These are phyloP conservation scores for Anseranas semipalmata DNA, from an alignment of 2,113 vertebrate species.

Conservation along the genomic window DNA sequence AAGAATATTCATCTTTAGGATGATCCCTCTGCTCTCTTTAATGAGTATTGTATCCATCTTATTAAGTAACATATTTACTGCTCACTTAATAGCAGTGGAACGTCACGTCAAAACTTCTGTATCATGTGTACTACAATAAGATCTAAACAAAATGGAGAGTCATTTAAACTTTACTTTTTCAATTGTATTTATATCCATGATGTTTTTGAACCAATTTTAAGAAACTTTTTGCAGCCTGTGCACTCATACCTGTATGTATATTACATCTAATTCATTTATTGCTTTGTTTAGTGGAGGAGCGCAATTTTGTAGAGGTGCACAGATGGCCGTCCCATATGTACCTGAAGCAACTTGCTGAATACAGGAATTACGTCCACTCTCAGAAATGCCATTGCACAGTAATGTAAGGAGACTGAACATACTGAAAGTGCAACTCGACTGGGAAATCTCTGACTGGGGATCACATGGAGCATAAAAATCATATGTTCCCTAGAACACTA, in stretches of 20 bases:
- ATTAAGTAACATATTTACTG: not conserved
- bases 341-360: conserved; percentile 94
- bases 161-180: not conserved
- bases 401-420: conserved; percentile 80
- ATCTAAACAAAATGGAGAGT: fast-evolving
- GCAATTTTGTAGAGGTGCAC: conserved; percentile 90
- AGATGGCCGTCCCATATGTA: conserved; percentile 93
- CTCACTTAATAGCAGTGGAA: not conserved
- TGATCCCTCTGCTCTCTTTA: not conserved
- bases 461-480: not conserved
- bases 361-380: conserved; percentile 89
- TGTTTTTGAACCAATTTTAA: not conserved
- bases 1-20: not conserved
- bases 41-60: not conserved
- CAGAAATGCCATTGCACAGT: conserved; percentile 89
- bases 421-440: not conserved
- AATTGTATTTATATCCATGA: not conserved
- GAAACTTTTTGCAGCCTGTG: not conserved
- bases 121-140: not conserved
- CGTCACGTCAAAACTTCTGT: fast-evolving
- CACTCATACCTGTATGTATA: fast-evolving
- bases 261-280: not conserved
- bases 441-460: not conserved
- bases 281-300: conserved; percentile 87
- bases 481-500: not conserved